Conservation (phyloP, 2,888 invertebrate species). For the Balanococcus diminutus region DNA sequence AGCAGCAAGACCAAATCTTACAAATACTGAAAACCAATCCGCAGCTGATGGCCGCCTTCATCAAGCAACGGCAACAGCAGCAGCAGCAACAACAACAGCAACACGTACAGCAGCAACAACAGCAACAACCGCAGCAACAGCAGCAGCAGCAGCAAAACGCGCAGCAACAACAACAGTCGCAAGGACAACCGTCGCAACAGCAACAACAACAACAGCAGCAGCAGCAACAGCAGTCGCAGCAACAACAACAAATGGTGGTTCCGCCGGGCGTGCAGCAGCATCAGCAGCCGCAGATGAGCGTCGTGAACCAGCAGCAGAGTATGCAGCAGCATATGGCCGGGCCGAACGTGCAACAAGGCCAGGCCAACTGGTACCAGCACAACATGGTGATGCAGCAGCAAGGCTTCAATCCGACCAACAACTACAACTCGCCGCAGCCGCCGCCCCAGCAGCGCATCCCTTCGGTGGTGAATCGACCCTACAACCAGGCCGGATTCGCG, state of each 20-base stretch:
- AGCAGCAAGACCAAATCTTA: constrained; percentile 88
- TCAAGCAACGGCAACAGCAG: constrained; percentile 68
- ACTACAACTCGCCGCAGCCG: constrained; percentile 61
- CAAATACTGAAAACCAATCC: constrained; percentile 92
- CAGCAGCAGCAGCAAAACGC: constrained; percentile 61
- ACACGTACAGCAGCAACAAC: constrained; percentile 60
- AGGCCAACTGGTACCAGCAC: constrained; percentile 58
- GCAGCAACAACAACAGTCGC: constrained; percentile 60
- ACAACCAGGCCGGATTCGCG: constrained; percentile 58
- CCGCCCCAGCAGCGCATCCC: constrained; percentile 66
- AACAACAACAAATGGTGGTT: constrained; percentile 64
- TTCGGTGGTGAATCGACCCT: constrained; percentile 62
- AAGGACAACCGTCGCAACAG: constrained; percentile 59
- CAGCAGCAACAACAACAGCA: constrained; percentile 59
- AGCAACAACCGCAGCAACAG: constrained; percentile 57
- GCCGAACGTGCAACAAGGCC: constrained; percentile 46
- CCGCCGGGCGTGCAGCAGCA: constrained; percentile 64
- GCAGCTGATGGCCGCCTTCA: constrained; percentile 92
- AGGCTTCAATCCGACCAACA: constrained; percentile 59
- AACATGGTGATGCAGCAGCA: constrained; percentile 63
- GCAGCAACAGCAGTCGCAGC: constrained; percentile 62
- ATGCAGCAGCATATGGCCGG: constrained; percentile 55
- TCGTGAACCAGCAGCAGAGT: constrained; percentile 59
- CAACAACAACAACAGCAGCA: constrained; percentile 61
- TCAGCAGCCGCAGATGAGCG: constrained; percentile 61